Conservation (phyloP, 2,888 invertebrate species). For the Leptogaster cylindrica region DNA sequence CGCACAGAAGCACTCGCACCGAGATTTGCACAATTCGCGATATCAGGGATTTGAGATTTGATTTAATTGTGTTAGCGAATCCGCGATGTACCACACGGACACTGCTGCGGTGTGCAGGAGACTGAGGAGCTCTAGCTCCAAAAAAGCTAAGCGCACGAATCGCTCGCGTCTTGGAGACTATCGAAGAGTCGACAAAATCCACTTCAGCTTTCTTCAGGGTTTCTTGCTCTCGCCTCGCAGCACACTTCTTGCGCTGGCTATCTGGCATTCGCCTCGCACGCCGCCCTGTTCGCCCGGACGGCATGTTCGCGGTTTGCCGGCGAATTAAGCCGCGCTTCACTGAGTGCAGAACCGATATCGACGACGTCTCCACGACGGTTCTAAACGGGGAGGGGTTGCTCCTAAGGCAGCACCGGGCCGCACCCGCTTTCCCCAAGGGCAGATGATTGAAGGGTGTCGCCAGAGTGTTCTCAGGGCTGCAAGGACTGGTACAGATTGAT, state of each 20-base stretch:
- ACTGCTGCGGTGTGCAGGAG: slow-evolving; percentile 36
- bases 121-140: slow-evolving; percentile 21
- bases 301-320: neutral
- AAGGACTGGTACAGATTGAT: too few relatives aligned
- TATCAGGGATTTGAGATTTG: slow-evolving; percentile 1
- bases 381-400: too few relatives aligned
- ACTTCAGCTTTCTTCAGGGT: slow-evolving; percentile 25
- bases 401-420: too few relatives aligned
- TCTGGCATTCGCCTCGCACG: neutral
- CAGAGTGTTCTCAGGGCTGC: too few relatives aligned
- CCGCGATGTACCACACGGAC: slow-evolving; percentile 22
- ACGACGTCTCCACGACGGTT: too few relatives aligned
- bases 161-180: slow-evolving; percentile 8
- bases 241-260: slow-evolving; percentile 1
- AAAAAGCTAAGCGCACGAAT: slow-evolving; percentile 21
- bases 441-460: too few relatives aligned
- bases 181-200: slow-evolving; percentile 33
- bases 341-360: neutral
- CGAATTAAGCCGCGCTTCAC: neutral
- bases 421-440: too few relatives aligned
- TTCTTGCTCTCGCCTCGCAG: slow-evolving; percentile 2
- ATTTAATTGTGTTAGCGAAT: slow-evolving; percentile 4
- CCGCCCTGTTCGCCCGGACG: neutral
- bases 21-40: slow-evolving; percentile 7
- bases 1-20: neutral